These are phyloP conservation scores for Caerostris darwini DNA, from an alignment of 1,140 invertebrate genomes.

Conservation along the genomic window DNA sequence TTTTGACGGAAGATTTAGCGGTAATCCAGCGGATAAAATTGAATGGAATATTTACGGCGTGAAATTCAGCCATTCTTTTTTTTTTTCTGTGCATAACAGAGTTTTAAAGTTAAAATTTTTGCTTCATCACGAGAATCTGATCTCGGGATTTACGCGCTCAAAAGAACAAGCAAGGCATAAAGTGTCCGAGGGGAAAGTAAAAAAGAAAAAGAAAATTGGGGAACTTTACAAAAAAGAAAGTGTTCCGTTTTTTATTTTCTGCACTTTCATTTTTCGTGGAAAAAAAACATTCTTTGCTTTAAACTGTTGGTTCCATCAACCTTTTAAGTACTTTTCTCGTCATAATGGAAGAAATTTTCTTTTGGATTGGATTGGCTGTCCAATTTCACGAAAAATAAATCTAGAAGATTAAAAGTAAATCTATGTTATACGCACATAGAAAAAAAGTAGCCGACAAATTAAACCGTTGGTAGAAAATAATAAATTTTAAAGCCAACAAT, in stretches of 20 bases:
- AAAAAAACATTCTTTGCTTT: slow-evolving; percentile 39
- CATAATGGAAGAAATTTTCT: slow-evolving; percentile 10
- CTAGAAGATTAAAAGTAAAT: slow-evolving; percentile 15
- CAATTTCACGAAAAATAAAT: slow-evolving; percentile 50
- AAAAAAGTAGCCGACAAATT: no score
- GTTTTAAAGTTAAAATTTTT: slow-evolving; percentile 54
- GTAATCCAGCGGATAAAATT: slow-evolving; percentile 55
- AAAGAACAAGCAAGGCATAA: slow-evolving; percentile 64
- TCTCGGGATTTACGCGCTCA: slow-evolving; percentile 16
- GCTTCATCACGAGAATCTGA: slow-evolving; percentile 41
- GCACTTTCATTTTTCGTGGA: neutral
- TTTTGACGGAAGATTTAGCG: slow-evolving; percentile 14
- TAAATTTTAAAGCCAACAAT: no score
- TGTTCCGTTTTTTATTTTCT: neutral
- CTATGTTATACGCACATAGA: neutral
- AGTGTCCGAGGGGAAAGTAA: neutral
- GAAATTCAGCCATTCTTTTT: slow-evolving; percentile 34
- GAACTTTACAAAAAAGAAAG: neutral
- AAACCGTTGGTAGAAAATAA: no score
- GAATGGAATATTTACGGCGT: slow-evolving; percentile 63
- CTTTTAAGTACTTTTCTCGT: slow-evolving; percentile 42
- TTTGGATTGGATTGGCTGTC: slow-evolving; percentile 48
- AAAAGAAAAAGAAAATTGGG: neutral
- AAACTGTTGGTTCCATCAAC: slow-evolving; percentile 39
- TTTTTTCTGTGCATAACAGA: slow-evolving; percentile 17